phyloP scores from a whole-genome alignment of 2,113 vertebrate genomes.

The Elgaria multicarinata region DNA sequence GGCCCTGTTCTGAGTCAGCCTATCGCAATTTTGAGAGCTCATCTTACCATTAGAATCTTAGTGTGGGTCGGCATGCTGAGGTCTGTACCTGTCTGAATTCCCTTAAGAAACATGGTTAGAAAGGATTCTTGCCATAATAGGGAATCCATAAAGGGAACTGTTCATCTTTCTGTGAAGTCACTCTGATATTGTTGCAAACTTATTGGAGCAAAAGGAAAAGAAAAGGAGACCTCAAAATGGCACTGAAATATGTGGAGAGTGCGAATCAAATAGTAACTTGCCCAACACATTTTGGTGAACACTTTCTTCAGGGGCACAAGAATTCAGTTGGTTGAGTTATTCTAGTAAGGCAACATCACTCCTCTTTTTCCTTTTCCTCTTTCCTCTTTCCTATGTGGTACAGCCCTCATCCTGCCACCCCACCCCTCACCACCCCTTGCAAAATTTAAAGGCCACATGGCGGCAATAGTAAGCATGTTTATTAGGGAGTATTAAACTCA shows the following conservation, averaged over 20 bases:
- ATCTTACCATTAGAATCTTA: not conserved
- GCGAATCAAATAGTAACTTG: not conserved
- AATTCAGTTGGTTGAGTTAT: not conserved
- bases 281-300: not conserved
- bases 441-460: not conserved
- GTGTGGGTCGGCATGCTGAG: not conserved
- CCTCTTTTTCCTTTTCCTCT: too few species aligned
- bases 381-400: not conserved
- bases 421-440: too few species aligned
- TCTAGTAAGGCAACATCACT: not conserved
- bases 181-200: not conserved
- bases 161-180: not conserved
- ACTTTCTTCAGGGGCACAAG: not conserved
- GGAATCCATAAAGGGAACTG: not conserved
- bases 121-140: not conserved
- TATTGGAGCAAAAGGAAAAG: too few species aligned
- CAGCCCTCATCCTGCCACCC: not conserved
- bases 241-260: not conserved
- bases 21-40: not conserved
- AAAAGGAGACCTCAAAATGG: not conserved
- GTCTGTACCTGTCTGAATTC: not conserved
- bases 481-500: not conserved
- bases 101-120: not conserved
- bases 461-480: not conserved
- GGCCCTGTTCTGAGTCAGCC: not conserved